These are phyloP conservation scores for Oreochromis grahami DNA, from an alignment of 2,797 vertebrate genomes.

Conservation along the genomic window DNA sequence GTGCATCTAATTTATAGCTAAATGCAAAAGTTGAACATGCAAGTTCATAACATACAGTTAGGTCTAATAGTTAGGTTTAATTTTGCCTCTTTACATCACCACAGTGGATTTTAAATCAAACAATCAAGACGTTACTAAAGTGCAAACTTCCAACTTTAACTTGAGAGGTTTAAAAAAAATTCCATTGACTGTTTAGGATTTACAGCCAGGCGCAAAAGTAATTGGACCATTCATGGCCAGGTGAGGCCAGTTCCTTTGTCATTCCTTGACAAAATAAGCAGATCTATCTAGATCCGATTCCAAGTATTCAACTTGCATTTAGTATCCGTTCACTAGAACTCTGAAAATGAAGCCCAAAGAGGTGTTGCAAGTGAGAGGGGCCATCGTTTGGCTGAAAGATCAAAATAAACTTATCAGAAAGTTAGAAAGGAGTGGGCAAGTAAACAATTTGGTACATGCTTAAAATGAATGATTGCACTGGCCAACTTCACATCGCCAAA, in stretches of 20 bases:
- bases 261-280: background rate
- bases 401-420: background rate
- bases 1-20: background rate
- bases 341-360: background rate
- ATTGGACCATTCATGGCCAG: background rate
- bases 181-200: background rate
- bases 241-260: background rate
- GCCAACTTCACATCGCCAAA: background rate
- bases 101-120: background rate
- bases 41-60: background rate
- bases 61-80: background rate
- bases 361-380: background rate
- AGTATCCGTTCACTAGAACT: background rate
- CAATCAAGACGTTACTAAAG: background rate
- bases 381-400: background rate
- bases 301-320: background rate
- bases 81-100: background rate
- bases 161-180: background rate
- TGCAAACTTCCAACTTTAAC: background rate
- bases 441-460: background rate
- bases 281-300: background rate
- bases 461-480: background rate
- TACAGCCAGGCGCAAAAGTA: background rate
- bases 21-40: background rate
- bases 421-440: background rate